These are phyloP conservation scores for Lapara coniferarum DNA, from an alignment of 2,888 invertebrate species.

Conservation along the genomic window DNA sequence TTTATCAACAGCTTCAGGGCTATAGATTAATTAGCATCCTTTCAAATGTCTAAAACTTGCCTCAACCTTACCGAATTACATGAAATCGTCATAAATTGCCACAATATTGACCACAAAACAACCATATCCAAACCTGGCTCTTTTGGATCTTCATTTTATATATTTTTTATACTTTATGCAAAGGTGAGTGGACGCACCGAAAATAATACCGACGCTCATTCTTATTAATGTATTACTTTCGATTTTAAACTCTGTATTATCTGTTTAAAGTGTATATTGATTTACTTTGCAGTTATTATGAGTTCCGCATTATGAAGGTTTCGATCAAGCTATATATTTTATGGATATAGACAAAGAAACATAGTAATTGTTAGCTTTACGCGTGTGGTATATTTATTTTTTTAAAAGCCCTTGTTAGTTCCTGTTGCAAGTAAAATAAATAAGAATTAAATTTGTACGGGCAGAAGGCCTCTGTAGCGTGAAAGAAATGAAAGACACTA, in stretches of 20 bases:
- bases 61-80: neutral
- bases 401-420: neutral
- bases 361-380: neutral
- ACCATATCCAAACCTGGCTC: neutral
- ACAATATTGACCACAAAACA: conserved; percentile 11
- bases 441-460: neutral
- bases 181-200: conserved; percentile 9
- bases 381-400: neutral
- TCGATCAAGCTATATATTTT: conserved; percentile 4
- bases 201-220: conserved; percentile 20
- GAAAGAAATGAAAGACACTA: too few relatives aligned
- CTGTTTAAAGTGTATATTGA: neutral
- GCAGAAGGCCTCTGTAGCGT: too few relatives aligned
- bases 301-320: conserved; percentile 15
- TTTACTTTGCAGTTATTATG: neutral
- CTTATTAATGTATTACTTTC: neutral
- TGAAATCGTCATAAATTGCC: conserved; percentile 3
- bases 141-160: neutral
- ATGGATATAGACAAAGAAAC: neutral
- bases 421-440: neutral
- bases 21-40: too few relatives aligned
- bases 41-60: neutral
- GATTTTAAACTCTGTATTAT: neutral
- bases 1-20: too few relatives aligned
- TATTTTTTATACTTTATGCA: conserved; percentile 5